These are phyloP conservation scores for Cheilosia variabilis DNA, from an alignment of 2,888 invertebrate genomes.

Conservation along the genomic window DNA sequence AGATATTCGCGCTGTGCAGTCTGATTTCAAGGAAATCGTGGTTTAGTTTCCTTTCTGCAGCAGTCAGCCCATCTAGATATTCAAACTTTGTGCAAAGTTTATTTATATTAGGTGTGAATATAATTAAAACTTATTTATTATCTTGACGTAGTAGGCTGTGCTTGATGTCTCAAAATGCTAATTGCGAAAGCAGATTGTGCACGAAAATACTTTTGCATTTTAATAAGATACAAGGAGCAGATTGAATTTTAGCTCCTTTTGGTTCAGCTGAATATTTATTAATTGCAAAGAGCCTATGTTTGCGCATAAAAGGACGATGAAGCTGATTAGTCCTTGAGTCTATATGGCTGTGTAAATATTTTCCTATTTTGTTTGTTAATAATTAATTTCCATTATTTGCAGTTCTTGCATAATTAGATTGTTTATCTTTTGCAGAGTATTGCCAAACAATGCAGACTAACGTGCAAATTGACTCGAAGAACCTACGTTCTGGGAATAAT, in stretches of 20 bases:
- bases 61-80: neutral
- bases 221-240: neutral
- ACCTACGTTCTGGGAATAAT: conserved; percentile 87
- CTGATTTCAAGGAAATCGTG: no score
- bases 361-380: neutral
- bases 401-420: neutral
- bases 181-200: neutral
- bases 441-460: conserved; percentile 87
- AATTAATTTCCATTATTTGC: conserved; percentile 6
- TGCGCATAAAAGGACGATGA: neutral
- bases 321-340: neutral
- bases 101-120: neutral
- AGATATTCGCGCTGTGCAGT: neutral
- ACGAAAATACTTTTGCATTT: neutral
- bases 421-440: conserved; percentile 39
- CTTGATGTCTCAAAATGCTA: neutral
- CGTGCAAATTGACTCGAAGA: conserved; percentile 90
- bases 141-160: neutral
- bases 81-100: neutral
- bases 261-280: conserved; percentile 1
- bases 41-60: neutral
- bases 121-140: neutral
- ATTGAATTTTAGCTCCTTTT: neutral
- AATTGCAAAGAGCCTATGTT: neutral
- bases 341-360: neutral